Base-by-base conservation (phyloP, 2,888 invertebrate species). In the Meiosimyza decipiens region DNA sequence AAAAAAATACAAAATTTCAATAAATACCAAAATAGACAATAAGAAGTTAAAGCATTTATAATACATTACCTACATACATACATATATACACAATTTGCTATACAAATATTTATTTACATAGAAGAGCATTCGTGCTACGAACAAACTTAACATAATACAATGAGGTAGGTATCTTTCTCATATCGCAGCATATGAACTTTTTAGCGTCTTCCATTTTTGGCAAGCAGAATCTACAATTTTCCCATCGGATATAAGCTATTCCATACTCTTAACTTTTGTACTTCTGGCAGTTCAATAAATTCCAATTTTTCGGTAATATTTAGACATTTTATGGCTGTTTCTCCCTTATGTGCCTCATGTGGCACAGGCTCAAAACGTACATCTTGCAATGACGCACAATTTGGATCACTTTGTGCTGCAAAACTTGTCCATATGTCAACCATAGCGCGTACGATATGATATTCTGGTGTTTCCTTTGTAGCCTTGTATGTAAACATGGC, bases 341-440 rank as follows among this genome's bases (percentile, higher is more conserved):
- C 71, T 33, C 79, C 79, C 12, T 80, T 77, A 3, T 76, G 71
- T 6, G 82, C 40, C 12, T 69, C 51, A 15, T 79, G 77, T 6
- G 77, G 71, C 11, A 83, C 28, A 0, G 84, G 83, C 3, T 80
- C 77, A 47, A 81, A 82, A 13, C 79, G 77, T 0, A 81, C 59
- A 63, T 75, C 74, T 0, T 74, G 49, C n/a, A 84, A 73, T 52
- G 78, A 77, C 3, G 79, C 76, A 71, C 84, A 83, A 28, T 83
- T 82, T 5, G 87, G 87, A 79, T 87, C 80, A 3, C 85, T 78
- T 11, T 73, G 80, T 33, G 76, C 73, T 2, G 87, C 87, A 73
- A 87, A 87, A 62, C 80, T 82, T 12, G 86, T 84, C 81, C 83
- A 85, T 33, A 85, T 78, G 57, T 83, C 82, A 11, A 84, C 77